Percentiles rank a stretch among this genome's conserved stretches.
Evolutionary conservation across 2,888 invertebrate genomes (phyloP).

Genomic region (Mythimna lalbum): DNA sequence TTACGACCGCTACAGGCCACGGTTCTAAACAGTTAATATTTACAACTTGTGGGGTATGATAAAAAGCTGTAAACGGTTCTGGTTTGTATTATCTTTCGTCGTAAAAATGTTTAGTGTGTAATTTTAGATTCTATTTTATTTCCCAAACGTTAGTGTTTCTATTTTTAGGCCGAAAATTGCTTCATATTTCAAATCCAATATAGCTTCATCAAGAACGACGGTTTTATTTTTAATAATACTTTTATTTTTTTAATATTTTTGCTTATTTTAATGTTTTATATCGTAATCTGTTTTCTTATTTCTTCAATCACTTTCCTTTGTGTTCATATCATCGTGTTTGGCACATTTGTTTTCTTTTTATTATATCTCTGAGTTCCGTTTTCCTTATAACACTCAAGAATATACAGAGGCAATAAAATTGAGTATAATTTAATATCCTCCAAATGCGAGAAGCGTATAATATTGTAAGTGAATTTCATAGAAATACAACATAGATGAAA

Average conservation of each 20-base stretch:
- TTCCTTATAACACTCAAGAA: slow-evolving; percentile 41
- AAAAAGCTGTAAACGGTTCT: slow-evolving; percentile 49
- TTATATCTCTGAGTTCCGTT: slow-evolving; percentile 32
- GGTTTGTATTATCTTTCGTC: slow-evolving; percentile 38
- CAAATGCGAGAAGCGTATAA: slow-evolving; percentile 29
- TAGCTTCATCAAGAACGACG: not conserved
- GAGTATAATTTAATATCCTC: slow-evolving; percentile 37
- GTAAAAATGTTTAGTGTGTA: slow-evolving; percentile 44
- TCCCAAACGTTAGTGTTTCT: slow-evolving; percentile 1
- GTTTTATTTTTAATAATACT: not conserved
- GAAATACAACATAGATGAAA: slow-evolving; percentile 3
- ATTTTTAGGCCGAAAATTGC: slow-evolving; percentile 1
- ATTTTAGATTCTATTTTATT: slow-evolving; percentile 15
- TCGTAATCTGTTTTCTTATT: slow-evolving; percentile 33
- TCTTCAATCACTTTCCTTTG: slow-evolving; percentile 41
- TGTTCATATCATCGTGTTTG: slow-evolving; percentile 40
- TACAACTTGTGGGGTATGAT: slow-evolving; percentile 51
- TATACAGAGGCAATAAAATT: slow-evolving; percentile 44
- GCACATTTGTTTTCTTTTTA: slow-evolving; percentile 48
- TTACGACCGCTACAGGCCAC: slow-evolving; percentile 49
- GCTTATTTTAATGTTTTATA: slow-evolving; percentile 10
- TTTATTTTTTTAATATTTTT: not conserved
- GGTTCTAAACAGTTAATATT: slow-evolving; percentile 47
- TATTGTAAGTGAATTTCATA: slow-evolving; percentile 25
- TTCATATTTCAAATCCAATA: not conserved